These are phyloP conservation scores for Coelopa frigida DNA, from an alignment of 1,140 invertebrate genomes.

Conservation along the genomic window DNA sequence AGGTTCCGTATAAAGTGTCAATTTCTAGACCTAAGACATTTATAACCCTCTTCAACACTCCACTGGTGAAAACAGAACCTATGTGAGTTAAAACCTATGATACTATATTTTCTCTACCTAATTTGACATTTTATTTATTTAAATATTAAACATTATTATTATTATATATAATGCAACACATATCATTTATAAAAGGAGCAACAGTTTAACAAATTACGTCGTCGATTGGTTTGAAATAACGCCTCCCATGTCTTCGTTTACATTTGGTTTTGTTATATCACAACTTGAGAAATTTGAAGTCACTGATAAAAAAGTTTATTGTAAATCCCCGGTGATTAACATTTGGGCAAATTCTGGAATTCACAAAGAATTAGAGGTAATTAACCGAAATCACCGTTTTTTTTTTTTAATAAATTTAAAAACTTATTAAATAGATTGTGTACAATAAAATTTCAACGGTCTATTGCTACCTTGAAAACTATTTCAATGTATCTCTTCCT, in stretches of 20 bases:
- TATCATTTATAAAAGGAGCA: conserved; percentile 10
- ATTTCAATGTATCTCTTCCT: conserved; percentile 64
- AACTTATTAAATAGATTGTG: conserved; percentile 44
- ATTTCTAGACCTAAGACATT: conserved; percentile 55
- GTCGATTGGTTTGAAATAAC: conserved; percentile 65
- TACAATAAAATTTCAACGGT: conserved; percentile 55
- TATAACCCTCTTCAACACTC: conserved; percentile 58
- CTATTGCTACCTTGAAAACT: conserved; percentile 60
- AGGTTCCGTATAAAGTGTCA: conserved; percentile 57
- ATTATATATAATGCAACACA: too few relatives aligned
- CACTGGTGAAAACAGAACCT: conserved; percentile 48
- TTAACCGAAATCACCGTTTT: too few relatives aligned
- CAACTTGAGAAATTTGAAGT: conserved; percentile 54
- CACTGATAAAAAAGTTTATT: background rate
- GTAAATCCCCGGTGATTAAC: conserved; percentile 14
- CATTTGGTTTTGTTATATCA: conserved; percentile 73
- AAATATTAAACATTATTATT: too few relatives aligned
- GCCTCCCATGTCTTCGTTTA: conserved; percentile 76
- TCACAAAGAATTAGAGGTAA: conserved; percentile 33
- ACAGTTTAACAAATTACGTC: conserved; percentile 44
- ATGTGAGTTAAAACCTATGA: conserved; percentile 50
- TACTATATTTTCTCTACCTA: too few relatives aligned
- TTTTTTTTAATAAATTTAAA: conserved; percentile 2
- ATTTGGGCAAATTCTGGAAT: conserved; percentile 26
- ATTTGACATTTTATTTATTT: too few relatives aligned